phyloP scores from a whole-genome alignment of 1,140 invertebrate species.

The Drosophila orosa region DNA sequence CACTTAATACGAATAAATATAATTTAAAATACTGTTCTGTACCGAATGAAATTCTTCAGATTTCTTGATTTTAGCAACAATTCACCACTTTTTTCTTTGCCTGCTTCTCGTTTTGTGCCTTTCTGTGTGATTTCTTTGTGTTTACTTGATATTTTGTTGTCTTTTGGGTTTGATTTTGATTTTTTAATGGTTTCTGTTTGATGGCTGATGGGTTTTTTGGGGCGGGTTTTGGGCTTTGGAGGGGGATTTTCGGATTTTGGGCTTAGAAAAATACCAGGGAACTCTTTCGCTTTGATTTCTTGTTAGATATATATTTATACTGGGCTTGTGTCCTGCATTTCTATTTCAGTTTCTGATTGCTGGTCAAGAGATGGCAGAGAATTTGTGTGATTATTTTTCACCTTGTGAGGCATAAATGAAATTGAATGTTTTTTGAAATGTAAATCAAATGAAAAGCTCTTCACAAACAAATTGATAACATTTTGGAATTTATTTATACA shows the following conservation, averaged over 20 bases:
- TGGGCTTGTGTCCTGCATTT: conserved; percentile 18
- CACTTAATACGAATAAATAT: conserved; percentile 36
- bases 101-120: conserved; percentile 54
- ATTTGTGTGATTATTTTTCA: conserved; percentile 42
- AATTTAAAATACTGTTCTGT: conserved; percentile 48
- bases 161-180: conserved; percentile 40
- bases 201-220: conserved; percentile 41
- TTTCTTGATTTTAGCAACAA: conserved; percentile 64
- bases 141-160: conserved; percentile 29
- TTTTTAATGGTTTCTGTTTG: conserved; percentile 40
- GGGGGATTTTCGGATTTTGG: conserved; percentile 41
- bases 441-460: conserved; percentile 43
- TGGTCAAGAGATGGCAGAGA: conserved; percentile 49
- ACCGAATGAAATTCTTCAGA: conserved; percentile 45
- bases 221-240: conserved; percentile 42
- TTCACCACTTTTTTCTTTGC: conserved; percentile 60
- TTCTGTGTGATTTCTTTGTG: conserved; percentile 43
- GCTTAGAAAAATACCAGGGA: conserved; percentile 69
- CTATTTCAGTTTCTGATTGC: conserved; percentile 41
- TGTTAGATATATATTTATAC: conserved; percentile 26
- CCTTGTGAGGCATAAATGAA: conserved; percentile 17
- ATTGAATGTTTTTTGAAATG: conserved; percentile 8
- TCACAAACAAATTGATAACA: conserved; percentile 18
- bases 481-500: conserved; percentile 30
- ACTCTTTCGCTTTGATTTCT: conserved; percentile 49